These are phyloP conservation scores for Clarias magur DNA, from an alignment of 2,113 vertebrate species.

Conservation along the genomic window DNA sequence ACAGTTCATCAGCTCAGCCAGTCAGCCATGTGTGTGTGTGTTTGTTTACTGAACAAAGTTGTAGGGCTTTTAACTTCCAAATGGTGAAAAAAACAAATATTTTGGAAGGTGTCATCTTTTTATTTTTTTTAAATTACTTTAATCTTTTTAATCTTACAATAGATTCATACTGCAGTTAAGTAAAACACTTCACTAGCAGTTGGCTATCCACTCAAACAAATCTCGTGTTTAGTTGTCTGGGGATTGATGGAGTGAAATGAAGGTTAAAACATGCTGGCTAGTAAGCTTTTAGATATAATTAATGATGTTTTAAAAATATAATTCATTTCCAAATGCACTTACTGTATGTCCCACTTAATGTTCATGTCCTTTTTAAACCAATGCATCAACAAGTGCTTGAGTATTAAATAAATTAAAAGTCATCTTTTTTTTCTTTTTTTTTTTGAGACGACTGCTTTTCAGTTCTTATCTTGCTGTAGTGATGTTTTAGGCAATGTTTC, in stretches of 20 bases:
- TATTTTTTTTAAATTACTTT: neutral
- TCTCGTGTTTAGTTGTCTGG: neutral
- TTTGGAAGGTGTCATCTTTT: neutral
- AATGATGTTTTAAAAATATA: neutral
- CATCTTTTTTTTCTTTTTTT: neutral
- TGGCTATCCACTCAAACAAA: neutral
- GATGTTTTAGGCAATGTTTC: neutral
- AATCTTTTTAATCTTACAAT: neutral
- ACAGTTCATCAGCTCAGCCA: slow-evolving; percentile 27
- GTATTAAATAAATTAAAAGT: neutral
- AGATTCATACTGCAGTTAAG: neutral
- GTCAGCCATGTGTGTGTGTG: slow-evolving; percentile 16
- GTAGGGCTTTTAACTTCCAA: neutral
- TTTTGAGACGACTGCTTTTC: neutral
- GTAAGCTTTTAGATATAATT: slow-evolving; percentile 16
- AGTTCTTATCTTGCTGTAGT: neutral
- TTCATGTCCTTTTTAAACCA: neutral
- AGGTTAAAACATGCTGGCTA: slow-evolving; percentile 3
- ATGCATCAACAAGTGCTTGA: neutral
- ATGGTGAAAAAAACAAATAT: neutral
- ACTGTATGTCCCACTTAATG: slow-evolving; percentile 9
- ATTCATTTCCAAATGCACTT: slow-evolving; percentile 19
- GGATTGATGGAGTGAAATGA: neutral
- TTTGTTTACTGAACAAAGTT: neutral
- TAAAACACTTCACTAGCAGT: neutral